Evolutionary conservation across 2,888 invertebrate species (phyloP).

Genomic region (Ormyrus labotus): DNA sequence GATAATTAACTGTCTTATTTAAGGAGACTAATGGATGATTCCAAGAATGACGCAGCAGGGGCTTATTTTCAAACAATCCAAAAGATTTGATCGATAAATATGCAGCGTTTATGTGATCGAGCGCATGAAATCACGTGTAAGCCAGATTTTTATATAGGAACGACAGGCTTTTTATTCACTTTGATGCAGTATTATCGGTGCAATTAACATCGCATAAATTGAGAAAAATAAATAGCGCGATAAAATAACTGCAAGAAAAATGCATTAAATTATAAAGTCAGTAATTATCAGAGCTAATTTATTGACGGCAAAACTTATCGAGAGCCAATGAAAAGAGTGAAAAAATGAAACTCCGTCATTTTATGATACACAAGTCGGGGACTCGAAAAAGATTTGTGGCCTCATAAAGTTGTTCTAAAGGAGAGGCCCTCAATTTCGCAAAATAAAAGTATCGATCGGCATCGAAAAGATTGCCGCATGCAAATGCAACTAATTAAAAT

Average conservation of each 20-base stretch:
- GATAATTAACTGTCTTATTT: conserved; percentile 22
- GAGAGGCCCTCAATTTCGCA: conserved; percentile 25
- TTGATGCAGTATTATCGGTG: conserved; percentile 8
- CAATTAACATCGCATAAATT: conserved; percentile 11
- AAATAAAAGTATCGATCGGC: conserved; percentile 47
- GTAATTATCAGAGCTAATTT: conserved; percentile 15
- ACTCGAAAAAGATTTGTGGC: conserved; percentile 47
- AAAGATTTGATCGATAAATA: too few species aligned
- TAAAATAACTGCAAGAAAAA: conserved; percentile 41
- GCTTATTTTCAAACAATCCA: too few species aligned
- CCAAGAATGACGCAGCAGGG: background rate
- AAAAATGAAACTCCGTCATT: conserved; percentile 47
- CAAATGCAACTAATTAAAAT: conserved; percentile 39
- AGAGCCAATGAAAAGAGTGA: conserved; percentile 22
- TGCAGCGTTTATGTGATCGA: too few species aligned
- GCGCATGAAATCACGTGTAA: too few species aligned
- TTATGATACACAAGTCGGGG: conserved; percentile 39
- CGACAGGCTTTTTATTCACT: conserved; percentile 2
- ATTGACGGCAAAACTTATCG: conserved; percentile 42
- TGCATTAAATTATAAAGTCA: background rate
- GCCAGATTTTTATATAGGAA: background rate
- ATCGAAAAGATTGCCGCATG: background rate
- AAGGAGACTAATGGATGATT: background rate
- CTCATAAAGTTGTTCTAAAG: conserved; percentile 41
- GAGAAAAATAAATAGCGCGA: conserved; percentile 10